These are phyloP conservation scores for Eledona agricola DNA, from an alignment of 2,888 invertebrate genomes.

Conservation along the genomic window DNA sequence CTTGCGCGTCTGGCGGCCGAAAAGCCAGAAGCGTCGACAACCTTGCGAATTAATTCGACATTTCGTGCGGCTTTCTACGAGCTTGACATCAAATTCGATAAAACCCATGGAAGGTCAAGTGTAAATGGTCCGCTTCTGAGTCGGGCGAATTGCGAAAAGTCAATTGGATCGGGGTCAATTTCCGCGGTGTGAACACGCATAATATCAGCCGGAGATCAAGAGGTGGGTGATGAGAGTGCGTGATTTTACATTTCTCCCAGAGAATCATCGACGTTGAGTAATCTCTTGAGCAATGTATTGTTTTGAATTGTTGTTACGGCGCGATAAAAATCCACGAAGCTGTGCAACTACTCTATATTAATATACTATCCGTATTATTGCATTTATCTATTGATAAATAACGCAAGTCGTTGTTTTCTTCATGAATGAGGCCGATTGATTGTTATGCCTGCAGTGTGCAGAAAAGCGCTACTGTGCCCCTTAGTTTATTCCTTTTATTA, in stretches of 20 bases:
- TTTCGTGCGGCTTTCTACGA: constrained; percentile 5
- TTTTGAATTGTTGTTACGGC: no score
- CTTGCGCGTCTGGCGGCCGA: neutral
- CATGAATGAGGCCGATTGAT: constrained; percentile 9
- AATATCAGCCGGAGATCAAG: no score
- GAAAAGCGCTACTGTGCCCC: no score
- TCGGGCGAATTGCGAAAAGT: no score
- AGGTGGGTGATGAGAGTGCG: no score
- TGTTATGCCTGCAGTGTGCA: no score
- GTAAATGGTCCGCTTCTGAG: no score
- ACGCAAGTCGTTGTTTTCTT: constrained; percentile 1
- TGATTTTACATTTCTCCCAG: neutral
- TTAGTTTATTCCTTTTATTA: no score
- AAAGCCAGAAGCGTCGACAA: neutral
- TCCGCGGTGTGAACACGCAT: no score
- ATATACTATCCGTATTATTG: constrained; percentile 11
- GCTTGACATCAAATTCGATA: constrained; percentile 1
- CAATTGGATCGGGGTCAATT: no score
- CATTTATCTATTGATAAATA: constrained; percentile 12
- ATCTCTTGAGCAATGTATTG: no score
- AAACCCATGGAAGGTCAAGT: constrained; percentile 1
- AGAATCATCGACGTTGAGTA: no score
- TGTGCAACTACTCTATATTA: constrained; percentile 4
- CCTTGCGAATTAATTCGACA: constrained; percentile 5
- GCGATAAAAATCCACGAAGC: constrained; percentile 9